Percentiles rank a stretch among this genome's conserved stretches.
phyloP scores from a whole-genome alignment of 1,140 invertebrate genomes.

The Scaptomyza pallida region DNA sequence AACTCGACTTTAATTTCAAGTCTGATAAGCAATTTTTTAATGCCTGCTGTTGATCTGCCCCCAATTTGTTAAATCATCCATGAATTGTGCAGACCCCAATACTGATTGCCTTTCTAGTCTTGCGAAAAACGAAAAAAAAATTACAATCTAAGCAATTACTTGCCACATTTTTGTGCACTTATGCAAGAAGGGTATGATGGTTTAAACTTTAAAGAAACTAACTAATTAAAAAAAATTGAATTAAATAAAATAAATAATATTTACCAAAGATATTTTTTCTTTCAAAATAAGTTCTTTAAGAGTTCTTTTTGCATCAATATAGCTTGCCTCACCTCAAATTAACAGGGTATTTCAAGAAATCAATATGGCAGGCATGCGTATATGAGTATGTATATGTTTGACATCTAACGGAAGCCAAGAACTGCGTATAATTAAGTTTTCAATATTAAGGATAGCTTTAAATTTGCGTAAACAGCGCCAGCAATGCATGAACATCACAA shows the following conservation, averaged over 20 bases:
- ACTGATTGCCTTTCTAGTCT: neutral
- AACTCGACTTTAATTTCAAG: slow-evolving; percentile 25
- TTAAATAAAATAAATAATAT: no score
- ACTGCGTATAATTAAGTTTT: slow-evolving; percentile 5
- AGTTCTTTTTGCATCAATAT: no score
- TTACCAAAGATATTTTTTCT: no score
- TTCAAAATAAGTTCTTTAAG: no score
- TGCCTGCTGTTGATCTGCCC: slow-evolving; percentile 1
- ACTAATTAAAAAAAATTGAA: no score
- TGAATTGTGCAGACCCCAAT: slow-evolving; percentile 39
- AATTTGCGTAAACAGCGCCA: neutral
- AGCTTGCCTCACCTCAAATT: no score
- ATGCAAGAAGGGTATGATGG: neutral
- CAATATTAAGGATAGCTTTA: slow-evolving; percentile 2
- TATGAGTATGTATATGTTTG: neutral
- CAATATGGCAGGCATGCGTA: no score
- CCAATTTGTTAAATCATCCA: slow-evolving; percentile 65
- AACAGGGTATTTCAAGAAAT: no score
- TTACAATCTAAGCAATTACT: slow-evolving; percentile 6
- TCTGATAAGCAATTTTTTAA: slow-evolving; percentile 19
- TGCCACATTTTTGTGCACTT: slow-evolving; percentile 1
- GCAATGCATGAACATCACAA: neutral
- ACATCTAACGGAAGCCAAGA: neutral
- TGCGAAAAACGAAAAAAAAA: neutral
- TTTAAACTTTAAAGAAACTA: neutral